A percentile compares a stretch with the other conserved stretches of the same genome.
phyloP scores from a whole-genome alignment of 1,140 invertebrate species.

The Drosophila micromelanica region DNA sequence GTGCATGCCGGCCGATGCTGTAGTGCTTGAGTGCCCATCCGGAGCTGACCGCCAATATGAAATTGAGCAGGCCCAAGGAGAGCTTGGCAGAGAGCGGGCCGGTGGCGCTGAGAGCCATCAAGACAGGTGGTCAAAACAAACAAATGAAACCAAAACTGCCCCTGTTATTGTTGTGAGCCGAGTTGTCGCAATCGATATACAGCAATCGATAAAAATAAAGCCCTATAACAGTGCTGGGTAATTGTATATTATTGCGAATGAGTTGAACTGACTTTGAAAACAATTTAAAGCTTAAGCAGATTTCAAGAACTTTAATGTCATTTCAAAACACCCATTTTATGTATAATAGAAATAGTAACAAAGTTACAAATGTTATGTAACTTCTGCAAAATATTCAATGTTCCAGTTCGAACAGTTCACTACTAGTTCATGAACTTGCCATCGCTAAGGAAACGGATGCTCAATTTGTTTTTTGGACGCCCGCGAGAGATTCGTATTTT shows the following conservation, averaged over 20 bases:
- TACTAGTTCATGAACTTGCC: neutral
- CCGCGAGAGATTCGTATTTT: conserved; percentile 37
- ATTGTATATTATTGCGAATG: neutral
- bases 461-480: conserved; percentile 4
- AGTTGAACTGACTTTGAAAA: no score
- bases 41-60: conserved; percentile 60
- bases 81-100: conserved; percentile 50
- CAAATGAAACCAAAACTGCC: conserved; percentile 11
- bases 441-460: neutral
- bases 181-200: neutral
- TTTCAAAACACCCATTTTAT: no score
- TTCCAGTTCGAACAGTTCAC: neutral
- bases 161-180: conserved; percentile 6
- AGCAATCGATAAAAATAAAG: neutral
- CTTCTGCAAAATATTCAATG: no score
- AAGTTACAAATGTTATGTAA: no score
- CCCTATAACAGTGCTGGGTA: neutral
- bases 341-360: no score
- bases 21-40: conserved; percentile 65
- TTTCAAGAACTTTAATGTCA: no score
- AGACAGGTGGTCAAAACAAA: conserved; percentile 33
- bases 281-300: no score
- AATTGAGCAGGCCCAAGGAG: conserved; percentile 59
- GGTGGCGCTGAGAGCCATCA: conserved; percentile 24
- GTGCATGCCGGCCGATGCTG: conserved; percentile 46